A percentile compares a stretch with the other conserved stretches of the same genome.
phyloP scores from a whole-genome alignment of 2,888 invertebrate species.

The Polyploca ridens region DNA sequence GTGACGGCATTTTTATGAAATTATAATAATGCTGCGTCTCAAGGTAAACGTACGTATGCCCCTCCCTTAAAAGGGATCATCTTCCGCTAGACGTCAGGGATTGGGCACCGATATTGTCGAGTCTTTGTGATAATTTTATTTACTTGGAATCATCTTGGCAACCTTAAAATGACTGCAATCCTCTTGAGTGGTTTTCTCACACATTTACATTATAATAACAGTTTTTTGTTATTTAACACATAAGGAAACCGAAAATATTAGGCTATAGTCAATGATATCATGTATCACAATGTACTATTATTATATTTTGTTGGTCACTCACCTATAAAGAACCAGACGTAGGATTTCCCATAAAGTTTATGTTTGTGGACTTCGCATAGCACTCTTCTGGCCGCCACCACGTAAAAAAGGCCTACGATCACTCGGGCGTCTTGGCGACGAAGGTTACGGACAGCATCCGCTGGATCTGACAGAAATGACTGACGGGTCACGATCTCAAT shows the following conservation, averaged over 20 bases:
- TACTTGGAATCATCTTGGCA: conserved; percentile 38
- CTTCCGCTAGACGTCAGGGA: conserved; percentile 42
- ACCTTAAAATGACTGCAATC: conserved; percentile 36
- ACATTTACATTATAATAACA: conserved; percentile 8
- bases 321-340: conserved; percentile 99
- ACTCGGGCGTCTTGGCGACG: conserved; percentile 98
- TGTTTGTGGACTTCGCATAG: conserved; percentile 98
- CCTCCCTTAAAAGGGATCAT: conserved; percentile 40
- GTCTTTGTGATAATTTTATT: conserved; percentile 44
- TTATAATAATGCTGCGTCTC: conserved; percentile 39
- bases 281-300: too few species aligned
- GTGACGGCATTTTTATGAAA: conserved; percentile 36
- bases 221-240: conserved; percentile 15
- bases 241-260: too few species aligned
- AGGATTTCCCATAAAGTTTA: conserved; percentile 95
- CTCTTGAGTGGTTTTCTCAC: conserved; percentile 21
- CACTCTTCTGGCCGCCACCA: conserved; percentile 97
- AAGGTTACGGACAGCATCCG: conserved; percentile 97
- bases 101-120: conserved; percentile 31
- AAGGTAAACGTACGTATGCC: conserved; percentile 21
- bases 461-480: conserved; percentile 98
- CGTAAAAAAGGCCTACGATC: conserved; percentile 99
- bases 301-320: conserved; percentile 50
- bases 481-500: conserved; percentile 98
- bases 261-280: too few species aligned